A percentile compares a stretch with the other conserved stretches of the same genome.
Conservation (phyloP, 2,113 vertebrate genomes). For the Balaeniceps rex region DNA sequence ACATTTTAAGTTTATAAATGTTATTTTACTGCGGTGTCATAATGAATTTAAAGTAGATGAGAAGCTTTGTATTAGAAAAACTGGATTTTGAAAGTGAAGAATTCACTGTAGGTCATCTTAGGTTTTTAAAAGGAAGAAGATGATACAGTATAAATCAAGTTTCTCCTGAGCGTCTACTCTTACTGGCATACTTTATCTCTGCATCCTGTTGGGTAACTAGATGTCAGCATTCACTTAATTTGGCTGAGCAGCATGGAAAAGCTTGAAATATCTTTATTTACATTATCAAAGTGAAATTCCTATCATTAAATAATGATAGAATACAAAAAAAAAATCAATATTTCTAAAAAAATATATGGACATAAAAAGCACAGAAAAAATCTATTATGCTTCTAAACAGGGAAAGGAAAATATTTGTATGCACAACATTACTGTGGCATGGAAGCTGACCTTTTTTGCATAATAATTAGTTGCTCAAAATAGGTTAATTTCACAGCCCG, state of each 20-base stretch:
- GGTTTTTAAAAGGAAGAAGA: neutral
- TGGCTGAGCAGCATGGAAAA: neutral
- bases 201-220: neutral
- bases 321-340: neutral
- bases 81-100: neutral
- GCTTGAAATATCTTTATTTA: neutral
- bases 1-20: constrained; percentile 4
- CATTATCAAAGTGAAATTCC: neutral
- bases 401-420: neutral
- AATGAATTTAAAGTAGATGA: neutral
- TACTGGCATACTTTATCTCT: neutral
- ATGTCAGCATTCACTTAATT: neutral
- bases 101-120: neutral
- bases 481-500: neutral
- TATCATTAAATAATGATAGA: neutral
- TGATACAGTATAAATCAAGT: neutral
- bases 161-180: neutral
- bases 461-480: neutral
- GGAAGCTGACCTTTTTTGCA: neutral
- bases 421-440: neutral
- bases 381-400: neutral
- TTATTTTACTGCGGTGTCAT: neutral
- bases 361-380: neutral
- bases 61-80: neutral
- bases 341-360: neutral